These are phyloP conservation scores for Pitangus sulphuratus DNA, from an alignment of 2,797 vertebrate genomes.

Conservation along the genomic window DNA sequence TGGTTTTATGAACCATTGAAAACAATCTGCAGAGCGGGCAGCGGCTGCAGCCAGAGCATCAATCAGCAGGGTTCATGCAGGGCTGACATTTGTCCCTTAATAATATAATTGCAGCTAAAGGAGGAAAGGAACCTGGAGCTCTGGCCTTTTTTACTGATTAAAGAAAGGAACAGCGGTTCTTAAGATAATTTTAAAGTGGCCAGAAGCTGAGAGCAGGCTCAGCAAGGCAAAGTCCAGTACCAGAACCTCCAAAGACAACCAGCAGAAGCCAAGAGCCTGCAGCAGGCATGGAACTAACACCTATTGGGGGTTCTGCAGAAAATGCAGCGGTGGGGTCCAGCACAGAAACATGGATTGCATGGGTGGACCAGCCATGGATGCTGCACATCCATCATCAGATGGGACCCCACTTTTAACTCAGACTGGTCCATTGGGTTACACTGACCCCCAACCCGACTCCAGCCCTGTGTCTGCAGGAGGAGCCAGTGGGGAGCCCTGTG, in stretches of 20 bases:
- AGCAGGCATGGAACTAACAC: neutral
- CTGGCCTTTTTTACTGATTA: neutral
- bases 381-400: neutral
- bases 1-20: conserved; percentile 5
- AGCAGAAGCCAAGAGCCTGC: neutral
- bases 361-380: neutral
- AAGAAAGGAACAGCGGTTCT: neutral
- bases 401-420: neutral
- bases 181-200: neutral
- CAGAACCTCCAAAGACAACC: neutral
- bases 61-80: neutral
- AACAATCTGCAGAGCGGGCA: neutral
- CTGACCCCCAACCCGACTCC: neutral
- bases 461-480: neutral
- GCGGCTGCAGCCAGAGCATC: neutral
- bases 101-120: neutral
- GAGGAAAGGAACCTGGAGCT: conserved; percentile 20
- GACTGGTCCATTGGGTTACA: neutral
- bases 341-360: rapidly evolving
- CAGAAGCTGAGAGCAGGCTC: neutral
- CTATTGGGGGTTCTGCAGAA: neutral
- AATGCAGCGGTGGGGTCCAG: neutral
- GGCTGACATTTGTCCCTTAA: neutral
- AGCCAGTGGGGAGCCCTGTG: neutral
- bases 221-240: neutral